Conservation (phyloP, 2,797 vertebrate genomes). For the Propithecus perrieri region DNA sequence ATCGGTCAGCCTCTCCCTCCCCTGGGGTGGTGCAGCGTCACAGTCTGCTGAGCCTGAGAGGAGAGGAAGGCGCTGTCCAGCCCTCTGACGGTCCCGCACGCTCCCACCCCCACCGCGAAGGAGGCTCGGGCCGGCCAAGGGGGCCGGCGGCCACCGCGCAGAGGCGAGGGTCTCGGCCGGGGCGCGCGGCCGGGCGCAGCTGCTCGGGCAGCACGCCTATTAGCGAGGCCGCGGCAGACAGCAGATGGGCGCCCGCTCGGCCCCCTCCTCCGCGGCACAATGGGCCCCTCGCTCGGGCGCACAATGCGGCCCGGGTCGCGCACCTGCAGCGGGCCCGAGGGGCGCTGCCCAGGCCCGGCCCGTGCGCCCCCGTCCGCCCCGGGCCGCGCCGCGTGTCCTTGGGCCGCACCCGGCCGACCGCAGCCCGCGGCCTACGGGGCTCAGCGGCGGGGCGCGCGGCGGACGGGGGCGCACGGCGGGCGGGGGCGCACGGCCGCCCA, state of each 20-base stretch:
- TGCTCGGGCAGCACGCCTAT: slow-evolving; percentile 71
- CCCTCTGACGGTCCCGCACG: not conserved
- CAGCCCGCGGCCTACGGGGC: slow-evolving; percentile 5
- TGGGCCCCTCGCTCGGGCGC: slow-evolving; percentile 56
- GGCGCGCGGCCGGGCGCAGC: slow-evolving; percentile 70
- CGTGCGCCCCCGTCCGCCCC: not conserved
- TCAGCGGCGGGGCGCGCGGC: not conserved
- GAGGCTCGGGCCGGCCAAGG: not conserved
- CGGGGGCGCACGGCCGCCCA: not conserved
- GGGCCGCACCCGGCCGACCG: slow-evolving; percentile 67
- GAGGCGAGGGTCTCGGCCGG: slow-evolving; percentile 56
- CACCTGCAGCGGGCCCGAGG: slow-evolving; percentile 53
- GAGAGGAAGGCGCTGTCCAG: slow-evolving; percentile 70
- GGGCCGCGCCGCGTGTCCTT: slow-evolving; percentile 59
- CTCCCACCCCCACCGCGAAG: not conserved
- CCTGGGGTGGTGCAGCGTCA: slow-evolving; percentile 20
- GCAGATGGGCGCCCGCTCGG: slow-evolving; percentile 76
- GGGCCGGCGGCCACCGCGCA: not conserved
- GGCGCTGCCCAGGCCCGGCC: slow-evolving; percentile 72
- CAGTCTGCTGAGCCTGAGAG: not conserved
- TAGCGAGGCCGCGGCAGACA: slow-evolving; percentile 69
- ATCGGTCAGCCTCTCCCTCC: not conserved
- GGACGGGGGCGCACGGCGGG: not conserved
- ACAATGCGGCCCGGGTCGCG: slow-evolving; percentile 64
- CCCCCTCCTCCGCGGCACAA: slow-evolving; percentile 74